Evolutionary conservation across 2,113 vertebrate genomes (phyloP).

Genomic region (Hemichromis elongatus): DNA sequence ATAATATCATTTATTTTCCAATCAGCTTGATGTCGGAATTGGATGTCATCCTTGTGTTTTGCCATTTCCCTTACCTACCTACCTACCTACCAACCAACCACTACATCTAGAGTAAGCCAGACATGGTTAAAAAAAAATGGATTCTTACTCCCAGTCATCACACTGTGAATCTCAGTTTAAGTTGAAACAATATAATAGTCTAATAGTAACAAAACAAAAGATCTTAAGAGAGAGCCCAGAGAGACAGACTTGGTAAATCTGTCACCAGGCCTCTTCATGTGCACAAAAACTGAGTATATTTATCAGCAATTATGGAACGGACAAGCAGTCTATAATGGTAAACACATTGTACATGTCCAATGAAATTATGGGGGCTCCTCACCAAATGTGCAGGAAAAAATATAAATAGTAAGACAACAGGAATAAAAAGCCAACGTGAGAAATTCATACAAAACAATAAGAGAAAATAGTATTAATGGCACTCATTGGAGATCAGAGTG

Average conservation of each 20-base stretch:
- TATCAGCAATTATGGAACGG: background rate
- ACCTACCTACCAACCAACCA: too few species aligned
- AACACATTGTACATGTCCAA: background rate
- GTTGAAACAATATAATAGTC: background rate
- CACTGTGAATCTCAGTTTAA: background rate
- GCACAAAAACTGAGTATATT: constrained; percentile 44
- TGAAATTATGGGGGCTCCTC: background rate
- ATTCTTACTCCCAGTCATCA: background rate
- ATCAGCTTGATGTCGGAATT: background rate
- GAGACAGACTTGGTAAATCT: constrained; percentile 30
- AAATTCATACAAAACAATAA: background rate
- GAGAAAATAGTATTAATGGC: background rate
- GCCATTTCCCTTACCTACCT: too few species aligned
- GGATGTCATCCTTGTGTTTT: background rate
- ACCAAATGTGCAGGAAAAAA: background rate
- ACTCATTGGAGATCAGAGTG: background rate
- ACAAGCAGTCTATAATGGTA: background rate
- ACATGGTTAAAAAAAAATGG: background rate
- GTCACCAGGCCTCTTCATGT: constrained; percentile 39
- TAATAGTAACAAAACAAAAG: background rate
- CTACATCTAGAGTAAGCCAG: too few species aligned
- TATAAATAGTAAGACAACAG: background rate
- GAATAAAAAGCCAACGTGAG: background rate
- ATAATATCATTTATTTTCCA: background rate
- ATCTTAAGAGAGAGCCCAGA: background rate